These are phyloP conservation scores for Puntigrus tetrazona DNA, from an alignment of 2,113 vertebrate species.

Conservation along the genomic window DNA sequence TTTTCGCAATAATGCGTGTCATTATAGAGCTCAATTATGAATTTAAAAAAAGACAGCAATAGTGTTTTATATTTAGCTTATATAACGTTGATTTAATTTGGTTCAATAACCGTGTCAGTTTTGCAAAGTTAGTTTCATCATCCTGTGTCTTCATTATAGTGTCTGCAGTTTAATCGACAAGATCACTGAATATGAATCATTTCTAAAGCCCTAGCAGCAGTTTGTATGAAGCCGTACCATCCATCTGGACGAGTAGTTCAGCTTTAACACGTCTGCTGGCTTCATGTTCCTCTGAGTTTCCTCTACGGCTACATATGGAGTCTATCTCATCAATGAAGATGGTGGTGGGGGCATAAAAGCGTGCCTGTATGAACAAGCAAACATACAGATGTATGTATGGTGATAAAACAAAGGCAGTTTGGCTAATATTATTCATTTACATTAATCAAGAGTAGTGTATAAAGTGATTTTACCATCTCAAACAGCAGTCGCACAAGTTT, in stretches of 20 bases:
- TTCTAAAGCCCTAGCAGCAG: neutral
- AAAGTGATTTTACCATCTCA: constrained; percentile 86
- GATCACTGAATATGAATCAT: neutral
- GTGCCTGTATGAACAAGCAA: constrained; percentile 78
- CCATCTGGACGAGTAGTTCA: constrained; percentile 97
- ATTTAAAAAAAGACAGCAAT: no score
- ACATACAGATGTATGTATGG: neutral
- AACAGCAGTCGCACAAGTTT: constrained; percentile 96
- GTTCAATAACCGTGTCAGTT: no score
- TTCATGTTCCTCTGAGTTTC: constrained; percentile 96
- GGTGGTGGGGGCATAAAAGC: constrained; percentile 95
- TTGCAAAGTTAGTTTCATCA: neutral
- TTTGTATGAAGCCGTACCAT: constrained; percentile 76
- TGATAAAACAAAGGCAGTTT: neutral
- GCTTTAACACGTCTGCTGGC: constrained; percentile 95
- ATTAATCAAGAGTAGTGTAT: neutral
- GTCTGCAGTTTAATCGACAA: neutral
- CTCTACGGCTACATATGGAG: constrained; percentile 96
- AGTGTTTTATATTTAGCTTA: no score
- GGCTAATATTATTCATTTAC: neutral
- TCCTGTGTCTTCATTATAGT: neutral
- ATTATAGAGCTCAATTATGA: no score
- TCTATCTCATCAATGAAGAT: constrained; percentile 99
- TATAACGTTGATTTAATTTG: no score
- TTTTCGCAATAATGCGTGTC: neutral